These are phyloP conservation scores for Campylomormyrus tamandua DNA, from an alignment of 2,113 vertebrate species.

Conservation along the genomic window DNA sequence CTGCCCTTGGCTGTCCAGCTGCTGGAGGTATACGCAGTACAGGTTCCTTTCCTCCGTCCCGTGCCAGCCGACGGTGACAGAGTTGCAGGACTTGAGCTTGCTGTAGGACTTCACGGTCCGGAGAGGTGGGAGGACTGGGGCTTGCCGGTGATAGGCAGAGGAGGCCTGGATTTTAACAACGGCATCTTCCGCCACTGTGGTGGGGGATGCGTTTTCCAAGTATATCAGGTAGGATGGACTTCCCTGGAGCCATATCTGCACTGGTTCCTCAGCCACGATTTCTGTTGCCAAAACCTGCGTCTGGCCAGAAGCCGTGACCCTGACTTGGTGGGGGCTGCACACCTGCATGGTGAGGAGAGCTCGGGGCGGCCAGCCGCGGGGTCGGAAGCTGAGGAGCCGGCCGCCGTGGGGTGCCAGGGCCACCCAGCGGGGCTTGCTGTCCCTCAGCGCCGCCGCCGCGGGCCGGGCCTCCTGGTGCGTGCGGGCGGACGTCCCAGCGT, in stretches of 20 bases:
- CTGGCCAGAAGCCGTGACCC: conserved; percentile 60
- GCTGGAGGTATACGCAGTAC: conserved; percentile 75
- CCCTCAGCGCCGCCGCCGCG: conserved; percentile 56
- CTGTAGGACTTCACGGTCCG: conserved; percentile 81
- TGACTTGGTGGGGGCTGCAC: conserved; percentile 59
- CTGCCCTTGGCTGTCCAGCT: conserved; percentile 34
- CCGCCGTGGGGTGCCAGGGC: conserved; percentile 47
- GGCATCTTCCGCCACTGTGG: conserved; percentile 37
- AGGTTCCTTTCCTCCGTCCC: conserved; percentile 77
- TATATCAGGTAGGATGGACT: conserved; percentile 66
- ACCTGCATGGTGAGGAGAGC: conserved; percentile 72
- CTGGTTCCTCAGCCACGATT: conserved; percentile 57
- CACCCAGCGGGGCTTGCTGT: conserved; percentile 68
- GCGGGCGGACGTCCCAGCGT: conserved; percentile 64
- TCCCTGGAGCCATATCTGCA: conserved; percentile 72
- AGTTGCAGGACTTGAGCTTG: conserved; percentile 73
- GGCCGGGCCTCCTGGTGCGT: conserved; percentile 68
- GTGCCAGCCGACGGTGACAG: conserved; percentile 79
- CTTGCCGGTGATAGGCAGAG: conserved; percentile 64
- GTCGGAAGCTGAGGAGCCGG: conserved; percentile 62
- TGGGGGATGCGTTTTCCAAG: conserved; percentile 51
- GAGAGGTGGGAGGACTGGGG: conserved; percentile 70
- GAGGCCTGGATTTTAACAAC: conserved; percentile 74
- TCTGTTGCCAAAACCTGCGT: conserved; percentile 58
- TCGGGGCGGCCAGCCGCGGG: conserved; percentile 65